Percentiles rank a stretch among this genome's conserved stretches.
phyloP scores from a whole-genome alignment of 2,888 invertebrate species.

The Chrysolina oricalcia region DNA sequence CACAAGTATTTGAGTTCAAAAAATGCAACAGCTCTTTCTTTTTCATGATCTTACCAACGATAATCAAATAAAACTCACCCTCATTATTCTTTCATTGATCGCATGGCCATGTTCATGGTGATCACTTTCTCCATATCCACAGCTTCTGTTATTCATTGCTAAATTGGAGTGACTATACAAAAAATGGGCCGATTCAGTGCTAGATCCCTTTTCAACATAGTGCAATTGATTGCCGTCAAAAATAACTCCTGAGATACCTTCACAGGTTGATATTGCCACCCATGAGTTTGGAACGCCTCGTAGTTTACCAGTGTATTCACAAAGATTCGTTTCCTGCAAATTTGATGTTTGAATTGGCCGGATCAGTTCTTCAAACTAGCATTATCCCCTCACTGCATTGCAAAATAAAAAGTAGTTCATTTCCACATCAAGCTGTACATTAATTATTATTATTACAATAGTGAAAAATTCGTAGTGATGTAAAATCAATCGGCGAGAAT shows the following conservation, averaged over 20 bases:
- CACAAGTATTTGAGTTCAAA: no score
- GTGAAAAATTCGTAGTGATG: no score
- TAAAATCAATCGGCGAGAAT: no score
- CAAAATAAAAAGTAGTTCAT: no score
- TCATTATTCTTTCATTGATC: slow-evolving; percentile 74
- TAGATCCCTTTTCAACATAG: slow-evolving; percentile 77
- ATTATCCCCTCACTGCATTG: no score
- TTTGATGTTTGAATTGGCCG: neutral
- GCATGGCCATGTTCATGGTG: slow-evolving; percentile 65
- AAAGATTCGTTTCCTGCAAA: slow-evolving; percentile 80
- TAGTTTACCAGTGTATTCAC: slow-evolving; percentile 86
- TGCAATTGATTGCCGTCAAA: slow-evolving; percentile 85
- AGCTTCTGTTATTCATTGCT: slow-evolving; percentile 75
- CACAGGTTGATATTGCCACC: slow-evolving; percentile 90
- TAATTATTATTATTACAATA: neutral
- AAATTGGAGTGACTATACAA: slow-evolving; percentile 79
- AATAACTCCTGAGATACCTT: slow-evolving; percentile 81
- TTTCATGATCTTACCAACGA: no score
- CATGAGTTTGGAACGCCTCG: slow-evolving; percentile 81
- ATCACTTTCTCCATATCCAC: slow-evolving; percentile 71
- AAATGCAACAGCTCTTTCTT: no score
- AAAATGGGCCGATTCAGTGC: slow-evolving; percentile 72
- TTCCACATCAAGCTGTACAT: no score
- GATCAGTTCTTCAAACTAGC: no score
- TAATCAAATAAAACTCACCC: slow-evolving; percentile 73